Base-by-base conservation (phyloP, 1,140 invertebrate species). In the Micrasema longulum region DNA sequence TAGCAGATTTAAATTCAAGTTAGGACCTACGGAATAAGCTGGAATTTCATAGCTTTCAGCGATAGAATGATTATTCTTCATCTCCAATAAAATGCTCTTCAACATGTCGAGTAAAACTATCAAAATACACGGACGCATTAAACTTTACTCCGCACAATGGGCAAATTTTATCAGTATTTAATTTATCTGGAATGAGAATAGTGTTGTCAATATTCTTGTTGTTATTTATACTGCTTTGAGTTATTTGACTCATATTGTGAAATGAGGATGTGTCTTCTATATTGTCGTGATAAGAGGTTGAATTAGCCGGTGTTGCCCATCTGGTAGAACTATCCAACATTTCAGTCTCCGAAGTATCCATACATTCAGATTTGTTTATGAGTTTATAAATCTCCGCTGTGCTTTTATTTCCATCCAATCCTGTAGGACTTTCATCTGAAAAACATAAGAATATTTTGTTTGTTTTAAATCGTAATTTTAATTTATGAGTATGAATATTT, bases 81-180 rank as follows among this genome's bases (percentile, higher is more conserved):
- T 84, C 81, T 72, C 82, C 82, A 71, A 81, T 77, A 79, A 88
- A 88, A 78, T 88, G 87, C 68, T 78, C 82, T 79, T 88, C 85
- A 31, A 88, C 87, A 83, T 88, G 87, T 52, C 79, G 69, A 64
- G 85, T 80, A 73, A 88, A 87, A 31, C 82, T 79, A 20, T 76
- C 68, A 82, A 88, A 87, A 43, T 72, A 76, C 6, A 79, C 71
- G 55, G 83, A 81, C 75, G 82, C 80, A 38, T 75, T 72, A 73
- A 86, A 88, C 68, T 76, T 78, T 79, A 84, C 79, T 18, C 80
- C 82, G 82, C 87, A 88, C 77, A 88, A 83, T 12, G 87, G 87
- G 72, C 87, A 88, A 66, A 87, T 85, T 78, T 81, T 86, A 66
- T 86, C 82, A 18, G 67, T 38, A 22, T 53, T 23, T 10, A 50